These are phyloP conservation scores for Heterodera schachtii DNA, from an alignment of 1,140 invertebrate species.

Conservation along the genomic window DNA sequence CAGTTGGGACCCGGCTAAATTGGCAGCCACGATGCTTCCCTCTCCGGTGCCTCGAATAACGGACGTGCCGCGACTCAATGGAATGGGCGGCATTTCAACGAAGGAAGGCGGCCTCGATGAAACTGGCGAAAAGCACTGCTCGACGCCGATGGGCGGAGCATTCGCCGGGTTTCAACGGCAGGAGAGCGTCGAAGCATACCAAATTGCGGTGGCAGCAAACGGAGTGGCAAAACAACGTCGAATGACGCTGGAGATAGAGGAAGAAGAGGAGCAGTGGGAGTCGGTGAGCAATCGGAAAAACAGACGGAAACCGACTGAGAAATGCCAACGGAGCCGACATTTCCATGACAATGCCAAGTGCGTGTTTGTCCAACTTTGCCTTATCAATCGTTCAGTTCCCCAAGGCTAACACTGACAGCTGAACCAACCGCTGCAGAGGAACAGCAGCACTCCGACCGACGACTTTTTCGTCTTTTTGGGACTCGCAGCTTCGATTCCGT, in stretches of 20 bases:
- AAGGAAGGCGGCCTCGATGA: not conserved
- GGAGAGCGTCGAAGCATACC: conserved; percentile 28
- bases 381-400: not conserved
- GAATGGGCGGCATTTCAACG: not conserved
- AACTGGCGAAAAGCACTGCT: not conserved
- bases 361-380: not conserved
- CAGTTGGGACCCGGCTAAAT: conserved; percentile 1
- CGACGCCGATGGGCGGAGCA: not conserved
- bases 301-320: not conserved
- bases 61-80: conserved; percentile 31
- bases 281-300: not conserved
- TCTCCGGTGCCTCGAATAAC: conserved; percentile 31
- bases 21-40: conserved; percentile 13
- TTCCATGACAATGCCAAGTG: not conserved
- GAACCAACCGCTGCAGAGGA: not conserved
- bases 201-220: conserved; percentile 16
- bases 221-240: not conserved
- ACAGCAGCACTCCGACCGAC: not conserved
- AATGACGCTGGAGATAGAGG: not conserved
- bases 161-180: conserved; percentile 24
- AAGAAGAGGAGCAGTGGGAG: conserved; percentile 1
- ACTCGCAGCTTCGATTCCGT: not conserved
- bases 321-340: not conserved
- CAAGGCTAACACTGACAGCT: not conserved
- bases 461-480: not conserved